Evolutionary conservation across 1,140 invertebrate genomes (phyloP).

Genomic region (Drosophila ananassae): DNA sequence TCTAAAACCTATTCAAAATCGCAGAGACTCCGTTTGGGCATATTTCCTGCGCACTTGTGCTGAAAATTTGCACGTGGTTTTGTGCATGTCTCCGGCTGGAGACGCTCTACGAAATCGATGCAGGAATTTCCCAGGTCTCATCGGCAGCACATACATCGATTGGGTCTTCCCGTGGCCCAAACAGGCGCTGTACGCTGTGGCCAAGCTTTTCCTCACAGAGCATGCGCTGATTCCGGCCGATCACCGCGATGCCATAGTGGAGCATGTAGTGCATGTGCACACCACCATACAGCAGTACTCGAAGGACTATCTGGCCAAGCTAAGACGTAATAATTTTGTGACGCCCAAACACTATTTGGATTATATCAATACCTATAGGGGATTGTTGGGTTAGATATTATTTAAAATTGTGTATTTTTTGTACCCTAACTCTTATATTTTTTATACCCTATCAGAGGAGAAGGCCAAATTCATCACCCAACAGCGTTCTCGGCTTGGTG

Average conservation of each 20-base stretch:
- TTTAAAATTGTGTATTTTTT: too few species aligned
- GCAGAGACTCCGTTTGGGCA: conserved; percentile 91
- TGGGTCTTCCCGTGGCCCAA: conserved; percentile 97
- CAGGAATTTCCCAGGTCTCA: conserved; percentile 94
- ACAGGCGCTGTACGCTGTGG: conserved; percentile 93
- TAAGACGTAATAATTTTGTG: conserved; percentile 92
- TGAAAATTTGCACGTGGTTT: conserved; percentile 94
- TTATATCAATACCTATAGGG: conserved; percentile 91
- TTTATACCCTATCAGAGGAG: conserved; percentile 68
- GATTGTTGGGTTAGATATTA: conserved; percentile 86
- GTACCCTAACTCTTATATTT: too few species aligned
- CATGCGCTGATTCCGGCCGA: conserved; percentile 86
- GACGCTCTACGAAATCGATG: conserved; percentile 92
- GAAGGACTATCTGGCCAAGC: conserved; percentile 88
- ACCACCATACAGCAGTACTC: conserved; percentile 89
- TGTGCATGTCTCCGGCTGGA: conserved; percentile 95
- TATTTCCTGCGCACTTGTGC: conserved; percentile 91
- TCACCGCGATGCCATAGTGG: conserved; percentile 88
- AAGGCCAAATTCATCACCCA: conserved; percentile 84
- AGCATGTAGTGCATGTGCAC: conserved; percentile 94
- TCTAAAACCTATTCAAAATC: neutral
- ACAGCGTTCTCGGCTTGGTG: conserved; percentile 83
- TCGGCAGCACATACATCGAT: conserved; percentile 96
- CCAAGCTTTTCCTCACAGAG: conserved; percentile 90
- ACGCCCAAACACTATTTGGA: conserved; percentile 96